Evolutionary conservation across 2,113 vertebrate genomes (phyloP).

Genomic region (Galbula dea): DNA sequence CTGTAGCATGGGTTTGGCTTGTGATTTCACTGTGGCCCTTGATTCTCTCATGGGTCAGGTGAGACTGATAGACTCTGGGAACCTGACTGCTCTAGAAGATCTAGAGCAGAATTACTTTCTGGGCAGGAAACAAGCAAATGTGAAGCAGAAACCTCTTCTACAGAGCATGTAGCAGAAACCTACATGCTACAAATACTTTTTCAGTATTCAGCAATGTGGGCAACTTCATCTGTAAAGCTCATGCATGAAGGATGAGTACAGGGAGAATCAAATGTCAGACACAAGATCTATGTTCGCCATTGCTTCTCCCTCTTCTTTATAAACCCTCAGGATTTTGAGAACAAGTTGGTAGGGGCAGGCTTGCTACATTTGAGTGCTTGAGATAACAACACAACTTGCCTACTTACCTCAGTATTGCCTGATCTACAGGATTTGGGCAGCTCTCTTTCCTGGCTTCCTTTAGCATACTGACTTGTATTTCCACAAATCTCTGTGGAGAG

Average conservation of each 20-base stretch:
- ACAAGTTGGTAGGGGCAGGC: not conserved
- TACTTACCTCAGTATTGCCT: not conserved
- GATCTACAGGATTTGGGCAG: not conserved
- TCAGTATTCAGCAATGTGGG: slow-evolving; percentile 18
- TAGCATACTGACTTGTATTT: not conserved
- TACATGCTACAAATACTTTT: not conserved
- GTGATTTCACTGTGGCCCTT: accelerated
- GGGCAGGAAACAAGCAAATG: not conserved
- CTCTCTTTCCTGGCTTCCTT: slow-evolving; percentile 2
- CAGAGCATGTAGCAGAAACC: too few relatives aligned
- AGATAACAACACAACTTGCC: not conserved
- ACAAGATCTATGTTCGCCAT: not conserved
- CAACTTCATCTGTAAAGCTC: not conserved
- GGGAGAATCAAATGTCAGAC: not conserved
- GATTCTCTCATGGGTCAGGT: not conserved
- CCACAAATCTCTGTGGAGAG: not conserved
- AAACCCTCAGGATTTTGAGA: not conserved
- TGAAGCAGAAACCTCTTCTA: not conserved
- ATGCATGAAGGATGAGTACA: slow-evolving; percentile 15
- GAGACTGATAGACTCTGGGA: not conserved
- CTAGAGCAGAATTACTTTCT: not conserved
- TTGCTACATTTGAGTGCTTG: not conserved
- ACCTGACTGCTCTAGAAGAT: accelerated
- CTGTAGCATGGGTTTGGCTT: accelerated
- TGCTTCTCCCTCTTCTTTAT: not conserved